Evolutionary conservation across 1,140 invertebrate genomes (phyloP), one percentile per base, ranked within the genome.

Genomic region (Scaptodrosophila lebanonensis): DNA sequence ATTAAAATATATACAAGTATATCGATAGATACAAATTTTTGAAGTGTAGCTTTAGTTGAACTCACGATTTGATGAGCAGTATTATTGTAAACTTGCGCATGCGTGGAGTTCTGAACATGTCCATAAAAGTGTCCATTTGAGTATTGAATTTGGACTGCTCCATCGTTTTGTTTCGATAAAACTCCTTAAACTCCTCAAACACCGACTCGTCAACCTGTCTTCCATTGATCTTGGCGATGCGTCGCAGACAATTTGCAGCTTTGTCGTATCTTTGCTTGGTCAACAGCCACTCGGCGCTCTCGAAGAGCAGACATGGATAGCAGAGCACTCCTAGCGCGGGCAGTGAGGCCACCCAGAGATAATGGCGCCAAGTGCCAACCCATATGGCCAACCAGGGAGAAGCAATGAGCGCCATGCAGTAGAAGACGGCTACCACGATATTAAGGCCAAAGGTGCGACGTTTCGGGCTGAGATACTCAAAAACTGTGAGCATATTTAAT

Each of bases 261-360:
- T 89, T 76, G 7, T 89, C 87, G 2, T 87, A 87, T 11, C 87
- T 71, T 0, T 89, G 88, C 61, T 89, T 88, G 32, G 90, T 90
- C 6, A 91, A 73, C 8, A 92, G 73, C 91, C 91, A 92, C 56
- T 90, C 88, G 0, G 89, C 90, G 50, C 90, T 91, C 75, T 92
- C 91, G 56, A 91, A 89, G 57, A 91, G 83, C 27, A 88, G 45
- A 9, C 86, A 75, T 16, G 88, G 89, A 70, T 87, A 91, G n/a
- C 75, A 39, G 12, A 88, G 67, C 16, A 90, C 79, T 0, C 87
- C 43, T 0, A 87, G 30, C 11, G 90, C 87, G 1, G 90, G 90
- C 11, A 89, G 15, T 0, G 89, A 87, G 0, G 89, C 87, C 2
- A 86, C 83, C 39, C 89, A 68, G 0, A 90, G 72, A 64, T 90